Percentiles rank a stretch among this genome's conserved stretches.
Conservation (phyloP, 2,797 vertebrate genomes). For the Agapornis canus region DNA sequence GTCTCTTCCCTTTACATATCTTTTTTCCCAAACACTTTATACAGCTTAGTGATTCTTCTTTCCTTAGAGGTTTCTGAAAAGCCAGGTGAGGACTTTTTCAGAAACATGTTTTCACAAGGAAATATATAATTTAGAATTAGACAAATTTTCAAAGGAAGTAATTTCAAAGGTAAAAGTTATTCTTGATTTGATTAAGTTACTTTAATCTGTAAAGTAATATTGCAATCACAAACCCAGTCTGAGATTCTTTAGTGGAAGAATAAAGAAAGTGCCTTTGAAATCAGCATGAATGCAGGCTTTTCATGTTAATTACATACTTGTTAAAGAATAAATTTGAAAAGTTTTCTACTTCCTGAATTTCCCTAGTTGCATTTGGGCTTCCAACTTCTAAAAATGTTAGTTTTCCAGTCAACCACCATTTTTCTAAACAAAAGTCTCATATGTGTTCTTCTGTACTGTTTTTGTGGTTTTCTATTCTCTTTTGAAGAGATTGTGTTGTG, state of each 20-base stretch:
- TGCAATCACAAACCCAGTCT: not conserved
- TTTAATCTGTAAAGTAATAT: not conserved
- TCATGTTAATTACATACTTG: not conserved
- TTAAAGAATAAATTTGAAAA: not conserved
- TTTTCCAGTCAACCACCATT: not conserved
- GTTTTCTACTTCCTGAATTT: not conserved
- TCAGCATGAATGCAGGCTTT: not conserved
- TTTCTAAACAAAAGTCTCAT: not conserved
- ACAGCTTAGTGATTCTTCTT: not conserved
- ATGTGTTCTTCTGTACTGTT: fast-evolving
- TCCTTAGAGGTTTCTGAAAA: not conserved
- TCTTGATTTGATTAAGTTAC: not conserved
- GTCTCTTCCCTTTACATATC: not conserved
- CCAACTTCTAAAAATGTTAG: not conserved
- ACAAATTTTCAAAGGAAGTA: not conserved
- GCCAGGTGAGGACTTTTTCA: not conserved
- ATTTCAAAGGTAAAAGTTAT: not conserved
- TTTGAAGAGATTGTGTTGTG: not conserved
- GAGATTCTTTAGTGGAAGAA: not conserved
- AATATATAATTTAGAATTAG: not conserved
- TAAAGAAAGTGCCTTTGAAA: not conserved
- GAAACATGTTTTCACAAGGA: not conserved
- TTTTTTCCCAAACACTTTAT: not conserved
- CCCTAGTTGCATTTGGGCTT: not conserved
- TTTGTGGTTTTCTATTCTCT: not conserved